Evolutionary conservation across 2,888 invertebrate genomes (phyloP), one percentile per base, ranked within the genome.

Genomic region (Cheiracanthium punctorium): DNA sequence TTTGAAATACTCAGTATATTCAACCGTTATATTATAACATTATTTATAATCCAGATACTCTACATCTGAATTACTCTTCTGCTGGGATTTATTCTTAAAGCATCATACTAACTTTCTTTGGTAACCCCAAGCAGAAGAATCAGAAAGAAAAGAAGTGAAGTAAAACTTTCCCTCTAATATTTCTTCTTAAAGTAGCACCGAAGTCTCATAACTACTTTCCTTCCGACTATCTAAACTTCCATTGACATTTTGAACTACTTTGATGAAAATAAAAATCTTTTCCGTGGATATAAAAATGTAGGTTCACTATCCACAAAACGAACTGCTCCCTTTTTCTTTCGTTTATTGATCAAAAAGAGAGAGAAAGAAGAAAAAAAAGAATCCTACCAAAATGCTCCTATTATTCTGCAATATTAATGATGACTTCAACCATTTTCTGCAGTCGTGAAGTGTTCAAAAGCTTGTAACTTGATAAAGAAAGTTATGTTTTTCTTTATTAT

Each of bases 351-450:
- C 48, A n/a, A n/a, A n/a, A n/a, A n/a, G n/a, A n/a, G n/a, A n/a
- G n/a, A n/a, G n/a, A n/a, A n/a, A 48, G 48, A 48, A 48, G 2
- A 48, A 17, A 17, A 48, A 17, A 48, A 48, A 17, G 17, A n/a
- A n/a, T 48, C 48, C 17, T 17, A 10, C 17, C 2, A 48, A 48
- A 48, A 17, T 17, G 48, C 48, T 48, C 2, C 12, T 17, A 48
- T 48, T 48, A 48, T 48, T 48, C 48, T 48, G 48, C 48, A 48
- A 48, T 48, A 48, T 48, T 48, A 48, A 48, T 48, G 48, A 48
- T 48, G 17, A 17, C 2, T 48, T 48, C 10, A 48, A 17, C 48
- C 17, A 48, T 48, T 48, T 48, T 48, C 37, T 48, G 48, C 8
- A n/a, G 48, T 48, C 48, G 17, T 5, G 17, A 48, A 48, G 48